Percentiles rank a stretch among this genome's conserved stretches.
Conservation (phyloP, 2,113 vertebrate species). For the Melanocharis versteri region DNA sequence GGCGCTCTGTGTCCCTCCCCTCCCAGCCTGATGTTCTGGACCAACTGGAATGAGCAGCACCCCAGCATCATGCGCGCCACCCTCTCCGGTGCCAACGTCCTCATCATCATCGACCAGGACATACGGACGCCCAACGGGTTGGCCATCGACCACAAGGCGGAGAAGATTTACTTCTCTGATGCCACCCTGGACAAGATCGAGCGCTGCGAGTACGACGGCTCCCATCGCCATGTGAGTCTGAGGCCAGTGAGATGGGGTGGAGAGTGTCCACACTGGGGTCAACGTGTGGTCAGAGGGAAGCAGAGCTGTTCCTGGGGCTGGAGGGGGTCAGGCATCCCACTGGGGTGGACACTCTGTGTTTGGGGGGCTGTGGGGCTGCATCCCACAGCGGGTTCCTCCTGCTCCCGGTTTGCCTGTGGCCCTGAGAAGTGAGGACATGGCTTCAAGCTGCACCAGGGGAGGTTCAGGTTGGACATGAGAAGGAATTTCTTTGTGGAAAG, state of each 20-base stretch:
- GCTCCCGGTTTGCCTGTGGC: not conserved
- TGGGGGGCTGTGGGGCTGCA: not conserved
- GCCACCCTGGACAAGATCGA: slow-evolving; percentile 97
- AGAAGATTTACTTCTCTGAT: slow-evolving; percentile 96
- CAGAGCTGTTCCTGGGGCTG: not conserved
- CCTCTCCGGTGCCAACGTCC: slow-evolving; percentile 87
- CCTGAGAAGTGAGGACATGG: not conserved
- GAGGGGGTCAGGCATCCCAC: too few species aligned
- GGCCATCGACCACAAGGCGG: slow-evolving; percentile 92
- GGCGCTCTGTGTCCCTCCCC: rapidly evolving
- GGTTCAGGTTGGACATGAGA: not conserved
- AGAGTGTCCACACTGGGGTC: not conserved
- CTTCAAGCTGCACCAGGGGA: not conserved
- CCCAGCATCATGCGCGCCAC: slow-evolving; percentile 97
- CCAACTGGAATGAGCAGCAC: slow-evolving; percentile 96
- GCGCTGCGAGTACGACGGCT: slow-evolving; percentile 93
- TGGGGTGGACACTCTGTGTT: too few species aligned
- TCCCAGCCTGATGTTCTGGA: slow-evolving; percentile 96
- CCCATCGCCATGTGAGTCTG: slow-evolving; percentile 86
- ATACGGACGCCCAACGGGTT: slow-evolving; percentile 94
- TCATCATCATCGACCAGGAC: slow-evolving; percentile 90
- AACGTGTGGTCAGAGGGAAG: rapidly evolving
- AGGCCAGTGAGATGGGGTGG: not conserved
- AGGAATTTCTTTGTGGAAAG: not conserved
- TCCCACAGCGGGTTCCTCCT: rapidly evolving